Base-by-base conservation (phyloP, 2,113 vertebrate genomes). In the Chaetorhynchus papuensis region DNA sequence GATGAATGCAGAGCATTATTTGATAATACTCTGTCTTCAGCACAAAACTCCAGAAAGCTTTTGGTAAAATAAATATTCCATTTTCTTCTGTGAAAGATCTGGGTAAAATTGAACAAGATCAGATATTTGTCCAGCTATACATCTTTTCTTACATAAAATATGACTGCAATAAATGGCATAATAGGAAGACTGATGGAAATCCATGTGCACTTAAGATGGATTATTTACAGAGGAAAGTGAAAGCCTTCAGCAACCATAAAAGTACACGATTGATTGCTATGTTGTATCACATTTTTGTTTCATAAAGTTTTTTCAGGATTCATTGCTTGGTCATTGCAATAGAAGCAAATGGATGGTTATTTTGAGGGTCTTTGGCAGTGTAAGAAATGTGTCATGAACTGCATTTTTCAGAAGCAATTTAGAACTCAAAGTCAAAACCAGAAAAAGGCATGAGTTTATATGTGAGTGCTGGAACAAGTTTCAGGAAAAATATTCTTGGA, bases 111-210 rank as follows among this genome's bases (percentile, higher is more conserved):
- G 59, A 90, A 92, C 11, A 94, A 45, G 61, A 96, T 66, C 64
- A 89, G 41, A 35, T 89, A 79, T 92, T 96, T 89, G 59, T 39
- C 44, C 45, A 89, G 47, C 47, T 66, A 54, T 77, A 78, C 5
- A 37, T 75, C 77, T 92, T 91, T 95, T 83, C 47, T 80, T 87
- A 77, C 65, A 66, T 85, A 94, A 96, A 94, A 95, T 93, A 94
- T 71, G 54, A 75, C 65, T 91, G 20, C 54, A 94, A 85, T 91
- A 96, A 94, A 90, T 90, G 78, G 15, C n/a, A 80, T 87, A 87
- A 84, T 66, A 83, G 31, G 39, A 88, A 89, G 66, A 96, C 44
- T 89, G 93, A 95, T 96, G 44, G 63, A 71, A 64, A 80, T 66
- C 31, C 39, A 6, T 71, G 35, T 16, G 23, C 74, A 83, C 47